These are phyloP conservation scores for Neofelis nebulosa DNA, from an alignment of 2,113 vertebrate genomes.

Conservation along the genomic window DNA sequence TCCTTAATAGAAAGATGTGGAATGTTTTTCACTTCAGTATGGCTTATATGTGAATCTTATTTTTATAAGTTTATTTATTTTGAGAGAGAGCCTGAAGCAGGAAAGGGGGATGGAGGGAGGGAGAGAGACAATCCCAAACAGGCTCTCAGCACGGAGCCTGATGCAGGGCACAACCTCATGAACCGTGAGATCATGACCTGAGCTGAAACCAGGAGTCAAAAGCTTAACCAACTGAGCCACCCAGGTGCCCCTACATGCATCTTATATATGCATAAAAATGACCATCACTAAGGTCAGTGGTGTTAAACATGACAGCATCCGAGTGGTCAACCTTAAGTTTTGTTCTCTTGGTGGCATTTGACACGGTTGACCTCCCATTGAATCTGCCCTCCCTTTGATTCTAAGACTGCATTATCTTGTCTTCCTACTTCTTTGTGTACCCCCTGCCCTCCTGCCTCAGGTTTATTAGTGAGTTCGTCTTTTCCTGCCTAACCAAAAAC, in stretches of 20 bases:
- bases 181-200: too few relatives aligned
- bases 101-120: too few relatives aligned
- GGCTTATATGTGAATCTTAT: neutral
- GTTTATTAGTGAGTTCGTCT: neutral
- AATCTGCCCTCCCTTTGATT: neutral
- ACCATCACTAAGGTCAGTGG: rapidly evolving
- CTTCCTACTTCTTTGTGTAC: neutral
- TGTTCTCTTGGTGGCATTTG: neutral
- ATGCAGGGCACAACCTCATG: too few relatives aligned
- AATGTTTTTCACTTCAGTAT: neutral
- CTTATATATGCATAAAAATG: neutral
- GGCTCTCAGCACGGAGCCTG: too few relatives aligned
- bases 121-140: too few relatives aligned
- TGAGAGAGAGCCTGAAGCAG: too few relatives aligned
- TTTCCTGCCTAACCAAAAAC: neutral
- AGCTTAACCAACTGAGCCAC: too few relatives aligned
- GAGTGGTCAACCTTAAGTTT: neutral
- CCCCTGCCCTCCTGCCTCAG: neutral
- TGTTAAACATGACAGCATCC: neutral
- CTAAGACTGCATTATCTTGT: neutral
- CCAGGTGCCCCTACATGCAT: neutral
- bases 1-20: neutral
- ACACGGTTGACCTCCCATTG: neutral
- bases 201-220: too few relatives aligned
- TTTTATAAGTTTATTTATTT: too few relatives aligned